A percentile compares a stretch with the other conserved stretches of the same genome.
These are phyloP conservation scores for Alitta virens DNA, from an alignment of 2,888 invertebrate species.

Conservation along the genomic window DNA sequence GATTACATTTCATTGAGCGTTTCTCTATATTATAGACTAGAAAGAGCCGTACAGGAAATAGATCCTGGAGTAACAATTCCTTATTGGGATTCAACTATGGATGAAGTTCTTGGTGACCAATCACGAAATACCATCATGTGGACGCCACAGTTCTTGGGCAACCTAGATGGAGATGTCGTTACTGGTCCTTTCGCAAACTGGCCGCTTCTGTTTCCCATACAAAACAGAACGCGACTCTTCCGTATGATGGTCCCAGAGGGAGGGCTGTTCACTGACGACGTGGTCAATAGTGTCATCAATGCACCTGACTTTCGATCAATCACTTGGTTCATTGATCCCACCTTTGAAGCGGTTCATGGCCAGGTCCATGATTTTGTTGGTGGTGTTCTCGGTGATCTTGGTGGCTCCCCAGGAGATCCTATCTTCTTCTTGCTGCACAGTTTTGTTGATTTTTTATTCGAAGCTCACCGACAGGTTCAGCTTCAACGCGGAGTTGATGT, in stretches of 20 bases:
- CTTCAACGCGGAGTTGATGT: neutral
- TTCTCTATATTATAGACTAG: neutral
- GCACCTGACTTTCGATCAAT: neutral
- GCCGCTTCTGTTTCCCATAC: neutral
- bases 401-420: neutral
- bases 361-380: neutral
- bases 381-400: neutral
- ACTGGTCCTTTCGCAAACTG: neutral
- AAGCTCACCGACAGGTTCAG: neutral
- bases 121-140: neutral
- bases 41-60: neutral
- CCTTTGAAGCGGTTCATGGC: neutral
- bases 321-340: neutral
- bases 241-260: neutral
- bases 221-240: neutral
- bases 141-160: neutral
- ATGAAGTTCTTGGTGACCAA: neutral
- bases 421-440: neutral
- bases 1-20: too few species aligned
- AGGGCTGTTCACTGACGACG: neutral
- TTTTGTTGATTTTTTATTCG: neutral
- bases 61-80: neutral
- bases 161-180: neutral
- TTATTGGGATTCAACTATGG: neutral
- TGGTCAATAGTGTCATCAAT: neutral